Evolutionary conservation across 2,888 invertebrate species (phyloP).

Genomic region (Cataglyphis rosenhaueri): DNA sequence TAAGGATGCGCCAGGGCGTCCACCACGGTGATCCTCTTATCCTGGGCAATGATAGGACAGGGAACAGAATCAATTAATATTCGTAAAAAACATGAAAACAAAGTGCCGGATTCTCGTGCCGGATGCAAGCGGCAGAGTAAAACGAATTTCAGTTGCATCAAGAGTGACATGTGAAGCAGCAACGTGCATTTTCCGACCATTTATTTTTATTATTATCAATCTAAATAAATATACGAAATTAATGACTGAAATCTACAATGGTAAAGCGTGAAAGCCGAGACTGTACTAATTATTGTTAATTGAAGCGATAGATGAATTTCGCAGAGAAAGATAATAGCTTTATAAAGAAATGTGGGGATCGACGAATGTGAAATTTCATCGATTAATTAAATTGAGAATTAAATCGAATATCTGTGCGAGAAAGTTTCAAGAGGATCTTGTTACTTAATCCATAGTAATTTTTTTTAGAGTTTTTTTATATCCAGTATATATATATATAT

Average conservation of each 20-base stretch:
- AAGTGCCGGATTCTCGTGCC: not conserved
- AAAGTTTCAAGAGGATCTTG: not conserved
- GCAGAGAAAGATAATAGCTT: not conserved
- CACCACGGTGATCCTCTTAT: slow-evolving; percentile 97
- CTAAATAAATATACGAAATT: slow-evolving; percentile 23
- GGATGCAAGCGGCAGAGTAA: not conserved
- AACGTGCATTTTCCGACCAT: not conserved
- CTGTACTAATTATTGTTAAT: not conserved
- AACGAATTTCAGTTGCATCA: not conserved
- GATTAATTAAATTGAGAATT: not conserved
- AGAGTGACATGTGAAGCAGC: not conserved
- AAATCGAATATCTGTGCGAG: not conserved
- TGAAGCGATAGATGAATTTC: slow-evolving; percentile 1
- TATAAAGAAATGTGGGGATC: not conserved
- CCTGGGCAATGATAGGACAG: slow-evolving; percentile 86
- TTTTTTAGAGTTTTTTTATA: not conserved
- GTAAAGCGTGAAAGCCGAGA: slow-evolving; percentile 3
- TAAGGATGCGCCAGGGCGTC: slow-evolving; percentile 99
- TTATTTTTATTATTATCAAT: not conserved
- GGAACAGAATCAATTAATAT: slow-evolving; percentile 63
- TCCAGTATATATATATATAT: not conserved
- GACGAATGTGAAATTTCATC: not conserved
- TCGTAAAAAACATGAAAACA: not conserved
- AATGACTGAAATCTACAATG: not conserved
- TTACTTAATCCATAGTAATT: not conserved